These are phyloP conservation scores for Rallus crepitans DNA, from an alignment of 2,797 vertebrate genomes.

Conservation along the genomic window DNA sequence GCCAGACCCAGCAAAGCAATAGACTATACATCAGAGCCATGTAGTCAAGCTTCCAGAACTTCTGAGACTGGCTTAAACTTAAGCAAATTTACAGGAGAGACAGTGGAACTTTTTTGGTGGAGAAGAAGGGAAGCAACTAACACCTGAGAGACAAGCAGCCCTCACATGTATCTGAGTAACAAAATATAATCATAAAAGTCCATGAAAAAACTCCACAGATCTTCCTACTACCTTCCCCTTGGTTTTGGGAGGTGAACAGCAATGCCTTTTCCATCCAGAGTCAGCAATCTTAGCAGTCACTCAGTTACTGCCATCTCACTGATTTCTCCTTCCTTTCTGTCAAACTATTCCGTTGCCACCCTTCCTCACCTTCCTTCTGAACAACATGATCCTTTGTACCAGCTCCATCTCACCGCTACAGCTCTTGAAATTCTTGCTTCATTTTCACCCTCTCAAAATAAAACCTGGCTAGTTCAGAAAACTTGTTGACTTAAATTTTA, in stretches of 20 bases:
- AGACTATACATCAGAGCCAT: background rate
- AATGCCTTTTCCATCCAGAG: background rate
- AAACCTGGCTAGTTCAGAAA: background rate
- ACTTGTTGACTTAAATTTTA: background rate
- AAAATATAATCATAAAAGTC: background rate
- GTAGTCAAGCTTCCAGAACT: background rate
- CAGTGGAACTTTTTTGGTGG: background rate
- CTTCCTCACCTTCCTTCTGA: background rate
- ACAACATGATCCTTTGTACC: background rate
- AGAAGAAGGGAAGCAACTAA: background rate
- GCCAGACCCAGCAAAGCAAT: background rate
- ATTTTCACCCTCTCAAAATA: background rate
- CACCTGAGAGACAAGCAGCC: background rate
- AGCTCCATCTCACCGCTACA: background rate
- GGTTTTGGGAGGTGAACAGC: background rate
- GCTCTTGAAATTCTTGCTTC: background rate
- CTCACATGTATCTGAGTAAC: background rate
- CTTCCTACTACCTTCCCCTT: background rate
- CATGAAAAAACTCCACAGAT: background rate
- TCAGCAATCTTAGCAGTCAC: background rate
- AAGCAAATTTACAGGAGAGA: background rate
- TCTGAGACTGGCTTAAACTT: background rate
- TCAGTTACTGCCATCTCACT: background rate
- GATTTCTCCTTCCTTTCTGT: background rate
- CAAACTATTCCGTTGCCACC: background rate